These are phyloP conservation scores for Drosophila saltans DNA, from an alignment of 1,140 invertebrate genomes.

Conservation along the genomic window DNA sequence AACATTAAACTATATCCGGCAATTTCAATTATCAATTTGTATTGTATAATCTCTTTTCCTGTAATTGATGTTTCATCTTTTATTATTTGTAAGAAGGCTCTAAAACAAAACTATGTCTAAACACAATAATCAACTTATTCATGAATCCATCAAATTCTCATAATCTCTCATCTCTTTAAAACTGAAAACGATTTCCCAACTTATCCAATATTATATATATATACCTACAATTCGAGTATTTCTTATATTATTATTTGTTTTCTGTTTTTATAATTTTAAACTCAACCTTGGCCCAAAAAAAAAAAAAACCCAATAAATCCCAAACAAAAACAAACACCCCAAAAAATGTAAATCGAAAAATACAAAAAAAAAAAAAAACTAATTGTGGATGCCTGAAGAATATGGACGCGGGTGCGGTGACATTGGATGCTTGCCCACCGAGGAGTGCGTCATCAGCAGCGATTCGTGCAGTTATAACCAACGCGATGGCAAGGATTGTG, in stretches of 20 bases:
- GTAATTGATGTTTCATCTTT: background rate
- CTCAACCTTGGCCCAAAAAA: conserved; percentile 1
- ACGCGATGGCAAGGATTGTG: conserved; percentile 85
- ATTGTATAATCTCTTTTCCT: no score
- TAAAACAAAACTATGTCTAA: background rate
- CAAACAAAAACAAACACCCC: background rate
- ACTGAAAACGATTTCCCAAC: conserved; percentile 1
- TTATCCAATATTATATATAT: no score
- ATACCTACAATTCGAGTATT: background rate
- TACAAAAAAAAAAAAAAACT: background rate
- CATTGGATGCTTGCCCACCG: conserved; percentile 88
- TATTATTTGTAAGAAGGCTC: background rate
- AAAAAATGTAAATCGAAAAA: background rate
- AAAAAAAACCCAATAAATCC: conserved; percentile 8
- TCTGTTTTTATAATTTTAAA: background rate
- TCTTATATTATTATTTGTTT: background rate
- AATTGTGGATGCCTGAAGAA: conserved; percentile 83
- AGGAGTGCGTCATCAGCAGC: conserved; percentile 89
- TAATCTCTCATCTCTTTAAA: conserved; percentile 38
- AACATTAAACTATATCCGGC: no score
- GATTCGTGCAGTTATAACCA: conserved; percentile 87
- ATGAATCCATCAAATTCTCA: conserved; percentile 44
- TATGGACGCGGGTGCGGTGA: conserved; percentile 90
- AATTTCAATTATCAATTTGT: no score
- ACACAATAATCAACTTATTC: conserved; percentile 23